Evolutionary conservation across 1,140 invertebrate genomes (phyloP).

Genomic region (Zaprionus inermis): DNA sequence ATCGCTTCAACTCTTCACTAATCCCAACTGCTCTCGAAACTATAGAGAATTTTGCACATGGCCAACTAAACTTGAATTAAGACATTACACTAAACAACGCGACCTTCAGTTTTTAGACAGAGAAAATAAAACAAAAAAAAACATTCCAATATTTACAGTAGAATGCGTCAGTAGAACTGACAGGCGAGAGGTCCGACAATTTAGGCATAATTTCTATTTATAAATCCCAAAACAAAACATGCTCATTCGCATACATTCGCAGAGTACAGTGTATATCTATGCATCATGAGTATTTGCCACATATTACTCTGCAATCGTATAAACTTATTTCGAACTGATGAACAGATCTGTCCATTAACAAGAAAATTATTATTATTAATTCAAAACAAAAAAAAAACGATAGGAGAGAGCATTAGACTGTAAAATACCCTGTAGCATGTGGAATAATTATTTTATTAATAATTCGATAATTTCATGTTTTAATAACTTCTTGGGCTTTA

Average conservation of each 20-base stretch:
- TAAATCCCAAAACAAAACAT: conserved; percentile 13
- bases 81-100: conserved; percentile 14
- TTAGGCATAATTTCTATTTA: conserved; percentile 40
- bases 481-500: too few species aligned
- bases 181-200: conserved; percentile 19
- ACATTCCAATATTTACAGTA: conserved; percentile 22
- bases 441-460: not conserved
- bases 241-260: not conserved
- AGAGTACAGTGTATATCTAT: not conserved
- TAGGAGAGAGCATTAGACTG: not conserved
- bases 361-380: conserved; percentile 54
- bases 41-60: conserved; percentile 28
- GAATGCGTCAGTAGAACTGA: conserved; percentile 25
- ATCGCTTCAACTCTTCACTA: not conserved
- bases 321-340: conserved; percentile 55
- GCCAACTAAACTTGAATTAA: conserved; percentile 29
- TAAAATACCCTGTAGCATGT: not conserved
- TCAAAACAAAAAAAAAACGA: not conserved
- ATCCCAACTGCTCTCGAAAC: not conserved
- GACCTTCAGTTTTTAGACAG: conserved; percentile 16
- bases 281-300: conserved; percentile 8
- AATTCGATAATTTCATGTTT: not conserved
- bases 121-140: not conserved
- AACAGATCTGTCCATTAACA: conserved; percentile 66
- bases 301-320: conserved; percentile 50